phyloP scores from a whole-genome alignment of 2,113 vertebrate species.

The Atherinomorus stipes region DNA sequence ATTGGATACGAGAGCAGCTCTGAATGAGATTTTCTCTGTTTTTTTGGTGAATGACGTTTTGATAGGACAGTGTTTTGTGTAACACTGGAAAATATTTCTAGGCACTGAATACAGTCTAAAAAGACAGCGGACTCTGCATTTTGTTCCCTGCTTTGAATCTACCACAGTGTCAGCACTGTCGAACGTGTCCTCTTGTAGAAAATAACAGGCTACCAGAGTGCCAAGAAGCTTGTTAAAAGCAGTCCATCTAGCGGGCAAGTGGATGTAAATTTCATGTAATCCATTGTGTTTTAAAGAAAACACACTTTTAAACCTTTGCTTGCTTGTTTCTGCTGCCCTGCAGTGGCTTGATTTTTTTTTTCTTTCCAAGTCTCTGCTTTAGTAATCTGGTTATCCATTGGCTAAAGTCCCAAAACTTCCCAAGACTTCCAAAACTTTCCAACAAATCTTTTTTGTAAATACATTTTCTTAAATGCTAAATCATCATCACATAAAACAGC shows the following conservation, averaged over 20 bases:
- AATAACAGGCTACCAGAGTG: neutral
- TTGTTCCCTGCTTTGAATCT: constrained; percentile 4
- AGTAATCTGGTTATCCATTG: too few species aligned
- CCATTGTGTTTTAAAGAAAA: neutral
- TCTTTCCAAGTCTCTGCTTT: too few species aligned
- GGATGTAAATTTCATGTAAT: too few species aligned
- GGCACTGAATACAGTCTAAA: constrained; percentile 4
- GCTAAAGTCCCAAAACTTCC: too few species aligned
- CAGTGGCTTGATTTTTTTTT: neutral
- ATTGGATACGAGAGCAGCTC: neutral
- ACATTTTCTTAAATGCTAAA: too few species aligned
- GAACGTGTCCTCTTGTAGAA: neutral
- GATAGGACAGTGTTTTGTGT: neutral
- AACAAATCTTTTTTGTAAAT: too few species aligned
- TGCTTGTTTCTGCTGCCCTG: too few species aligned
- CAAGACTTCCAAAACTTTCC: too few species aligned
- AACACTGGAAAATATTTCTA: neutral
- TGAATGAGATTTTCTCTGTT: neutral
- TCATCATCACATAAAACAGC: too few species aligned
- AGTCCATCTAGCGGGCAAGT: neutral
- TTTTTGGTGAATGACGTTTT: constrained; percentile 10
- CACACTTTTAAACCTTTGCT: too few species aligned
- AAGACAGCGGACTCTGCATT: constrained; percentile 5
- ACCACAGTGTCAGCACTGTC: constrained; percentile 7
- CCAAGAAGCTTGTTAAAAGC: neutral